Conservation (phyloP, 2,888 invertebrate species). For the Erebia ligea region DNA sequence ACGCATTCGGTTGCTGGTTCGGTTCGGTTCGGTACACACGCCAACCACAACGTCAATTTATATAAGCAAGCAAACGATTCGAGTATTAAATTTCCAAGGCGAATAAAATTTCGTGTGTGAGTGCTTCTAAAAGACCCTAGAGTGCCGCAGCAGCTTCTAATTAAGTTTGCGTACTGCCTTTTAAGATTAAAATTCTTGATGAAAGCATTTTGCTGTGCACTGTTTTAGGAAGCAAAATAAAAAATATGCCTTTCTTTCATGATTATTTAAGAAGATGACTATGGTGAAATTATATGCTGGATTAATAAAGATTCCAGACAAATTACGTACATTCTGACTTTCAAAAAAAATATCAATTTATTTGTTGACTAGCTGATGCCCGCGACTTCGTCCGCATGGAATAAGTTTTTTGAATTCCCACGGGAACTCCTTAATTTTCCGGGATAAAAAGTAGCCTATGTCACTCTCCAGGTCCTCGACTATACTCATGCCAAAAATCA, state of each 20-base stretch:
- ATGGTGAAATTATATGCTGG: background rate
- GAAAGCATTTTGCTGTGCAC: constrained; percentile 35
- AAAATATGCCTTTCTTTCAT: constrained; percentile 22
- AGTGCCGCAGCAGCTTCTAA: constrained; percentile 36
- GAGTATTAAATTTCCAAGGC: constrained; percentile 37
- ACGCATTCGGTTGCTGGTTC: no score
- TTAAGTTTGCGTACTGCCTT: constrained; percentile 39
- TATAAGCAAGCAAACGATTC: constrained; percentile 16
- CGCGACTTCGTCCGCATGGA: no score
- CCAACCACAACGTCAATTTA: constrained; percentile 25
- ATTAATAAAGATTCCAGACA: background rate
- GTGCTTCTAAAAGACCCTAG: constrained; percentile 33
- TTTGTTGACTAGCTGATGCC: no score
- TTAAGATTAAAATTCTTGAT: constrained; percentile 38
- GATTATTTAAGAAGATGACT: constrained; percentile 23
- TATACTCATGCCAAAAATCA: no score
- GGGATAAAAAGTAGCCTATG: no score
- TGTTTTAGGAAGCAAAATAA: constrained; percentile 33
- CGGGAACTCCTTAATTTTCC: no score
- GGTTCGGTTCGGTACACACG: background rate
- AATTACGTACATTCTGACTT: no score
- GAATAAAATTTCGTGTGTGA: constrained; percentile 35
- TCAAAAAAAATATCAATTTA: no score
- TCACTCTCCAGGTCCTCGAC: no score
- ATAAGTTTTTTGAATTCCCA: no score